Evolutionary conservation across 2,113 vertebrate species (phyloP), one percentile per base, ranked within the genome.

Genomic region (Hippopotamus amphibius): DNA sequence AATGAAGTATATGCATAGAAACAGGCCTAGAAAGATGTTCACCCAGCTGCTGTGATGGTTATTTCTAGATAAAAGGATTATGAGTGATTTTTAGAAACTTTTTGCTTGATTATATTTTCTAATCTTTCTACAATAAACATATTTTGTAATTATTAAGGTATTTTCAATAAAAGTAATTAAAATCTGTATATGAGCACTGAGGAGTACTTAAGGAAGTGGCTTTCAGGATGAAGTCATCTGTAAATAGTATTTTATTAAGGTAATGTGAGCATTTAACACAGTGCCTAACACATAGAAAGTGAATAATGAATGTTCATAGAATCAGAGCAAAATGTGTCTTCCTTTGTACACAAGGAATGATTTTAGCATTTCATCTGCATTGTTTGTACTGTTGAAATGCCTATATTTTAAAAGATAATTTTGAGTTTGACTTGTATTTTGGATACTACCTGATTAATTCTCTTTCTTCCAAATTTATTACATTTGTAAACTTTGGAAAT

Each of bases 111-210:
- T 53, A 11, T 81, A 88, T 91, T 93, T 94, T 83, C 43, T 88
- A 93, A 69, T 76, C 0, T 83, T 85, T 97, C 37, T 84, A 53
- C 5, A 83, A 71, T 37, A 85, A 59, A 85, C 10, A 55, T 65
- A n/a, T 71, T n/a, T 79, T 97, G 11, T 7, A 92, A 83, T 48
- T 63, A 79, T 33, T 95, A 76, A 88, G n/a, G 14, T 91, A 72
- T n/a, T 92, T 95, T 68, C 37, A 84, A 63, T 57, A 50, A 89
- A 77, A 90, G 46, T n/a, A 88, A 72, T 65, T 66, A 72, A 96
- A 87, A 88, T 72, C 3, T 85, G 3, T 69, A 61, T 90, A 59
- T 81, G 21, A 59, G 53, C 37, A 96, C n/a, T 71, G 19, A 95
- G 33, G 13, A 46, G 26, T 65, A 71, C 5, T 85, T 88, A 89